Conservation (phyloP, 2,888 invertebrate genomes). For the Pterostichus madidus region DNA sequence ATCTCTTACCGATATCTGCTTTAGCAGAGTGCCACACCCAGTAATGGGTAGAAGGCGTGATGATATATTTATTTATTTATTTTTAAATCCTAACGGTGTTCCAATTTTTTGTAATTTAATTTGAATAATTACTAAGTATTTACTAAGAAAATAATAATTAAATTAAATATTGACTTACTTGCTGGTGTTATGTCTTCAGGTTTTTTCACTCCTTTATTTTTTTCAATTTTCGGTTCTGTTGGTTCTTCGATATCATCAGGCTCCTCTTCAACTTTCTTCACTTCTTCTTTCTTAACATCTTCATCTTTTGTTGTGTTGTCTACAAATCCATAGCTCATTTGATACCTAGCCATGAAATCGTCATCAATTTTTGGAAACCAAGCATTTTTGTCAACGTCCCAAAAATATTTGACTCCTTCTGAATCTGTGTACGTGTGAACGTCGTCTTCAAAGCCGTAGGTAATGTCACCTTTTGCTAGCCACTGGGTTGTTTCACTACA, state of each 20-base stretch:
- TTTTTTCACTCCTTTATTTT: constrained; percentile 75
- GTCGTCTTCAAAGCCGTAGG: constrained; percentile 87
- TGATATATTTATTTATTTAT: too few species aligned
- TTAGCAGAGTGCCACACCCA: too few species aligned
- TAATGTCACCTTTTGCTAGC: constrained; percentile 75
- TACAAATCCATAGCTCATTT: constrained; percentile 95
- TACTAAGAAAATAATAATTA: too few species aligned
- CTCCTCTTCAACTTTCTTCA: constrained; percentile 73
- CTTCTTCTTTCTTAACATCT: constrained; percentile 71
- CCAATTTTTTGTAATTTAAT: too few species aligned
- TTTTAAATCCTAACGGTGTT: too few species aligned
- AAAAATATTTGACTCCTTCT: constrained; percentile 94
- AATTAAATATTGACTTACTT: constrained; percentile 71
- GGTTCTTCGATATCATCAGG: background rate
- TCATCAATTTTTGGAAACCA: constrained; percentile 99
- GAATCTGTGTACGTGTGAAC: constrained; percentile 89
- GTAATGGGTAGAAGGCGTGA: too few species aligned
- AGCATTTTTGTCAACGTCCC: constrained; percentile 93
- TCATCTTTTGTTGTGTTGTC: constrained; percentile 79
- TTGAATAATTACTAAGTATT: too few species aligned
- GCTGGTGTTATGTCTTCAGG: constrained; percentile 79
- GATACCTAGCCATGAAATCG: constrained; percentile 97
- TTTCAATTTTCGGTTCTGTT: constrained; percentile 64
- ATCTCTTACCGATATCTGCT: too few species aligned
- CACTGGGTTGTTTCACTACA: constrained; percentile 82